phyloP scores from a whole-genome alignment of 1,140 invertebrate species.

The Neocloeon triangulifer region DNA sequence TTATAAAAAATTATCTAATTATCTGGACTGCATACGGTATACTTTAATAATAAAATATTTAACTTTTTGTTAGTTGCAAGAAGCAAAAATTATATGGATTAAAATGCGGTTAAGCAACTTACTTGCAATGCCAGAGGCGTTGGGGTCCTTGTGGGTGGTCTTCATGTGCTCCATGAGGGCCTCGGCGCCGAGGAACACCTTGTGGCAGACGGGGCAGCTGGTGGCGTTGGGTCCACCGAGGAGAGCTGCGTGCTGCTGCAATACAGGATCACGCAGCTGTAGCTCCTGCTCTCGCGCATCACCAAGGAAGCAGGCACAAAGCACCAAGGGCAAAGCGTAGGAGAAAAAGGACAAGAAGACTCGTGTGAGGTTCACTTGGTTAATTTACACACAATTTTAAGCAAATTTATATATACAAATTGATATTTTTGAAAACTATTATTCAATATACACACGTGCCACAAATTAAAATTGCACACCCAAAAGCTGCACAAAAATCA shows the following conservation, averaged over 20 bases:
- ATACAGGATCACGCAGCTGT: conserved; percentile 62
- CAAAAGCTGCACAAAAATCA: no score
- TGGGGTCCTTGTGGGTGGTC: conserved; percentile 79
- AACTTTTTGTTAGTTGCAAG: no score
- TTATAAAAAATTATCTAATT: no score
- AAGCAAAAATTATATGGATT: no score
- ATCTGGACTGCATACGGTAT: no score
- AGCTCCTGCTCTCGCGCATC: conserved; percentile 35
- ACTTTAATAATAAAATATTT: no score
- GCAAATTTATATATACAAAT: no score
- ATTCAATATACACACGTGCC: no score
- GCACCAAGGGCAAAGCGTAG: conserved; percentile 12
- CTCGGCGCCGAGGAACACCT: conserved; percentile 75
- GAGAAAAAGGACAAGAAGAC: conserved; percentile 8
- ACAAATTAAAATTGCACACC: no score
- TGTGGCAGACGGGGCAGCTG: conserved; percentile 77
- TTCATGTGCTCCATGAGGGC: conserved; percentile 90
- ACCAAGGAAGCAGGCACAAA: conserved; percentile 14
- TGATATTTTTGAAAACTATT: no score
- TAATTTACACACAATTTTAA: no score
- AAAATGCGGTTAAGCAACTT: no score
- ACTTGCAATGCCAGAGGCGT: conserved; percentile 69
- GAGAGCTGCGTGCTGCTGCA: conserved; percentile 81
- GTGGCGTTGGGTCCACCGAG: conserved; percentile 71
- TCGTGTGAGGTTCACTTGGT: neutral